phyloP scores from a whole-genome alignment of 2,113 vertebrate species.

The Camarhynchus parvulus region DNA sequence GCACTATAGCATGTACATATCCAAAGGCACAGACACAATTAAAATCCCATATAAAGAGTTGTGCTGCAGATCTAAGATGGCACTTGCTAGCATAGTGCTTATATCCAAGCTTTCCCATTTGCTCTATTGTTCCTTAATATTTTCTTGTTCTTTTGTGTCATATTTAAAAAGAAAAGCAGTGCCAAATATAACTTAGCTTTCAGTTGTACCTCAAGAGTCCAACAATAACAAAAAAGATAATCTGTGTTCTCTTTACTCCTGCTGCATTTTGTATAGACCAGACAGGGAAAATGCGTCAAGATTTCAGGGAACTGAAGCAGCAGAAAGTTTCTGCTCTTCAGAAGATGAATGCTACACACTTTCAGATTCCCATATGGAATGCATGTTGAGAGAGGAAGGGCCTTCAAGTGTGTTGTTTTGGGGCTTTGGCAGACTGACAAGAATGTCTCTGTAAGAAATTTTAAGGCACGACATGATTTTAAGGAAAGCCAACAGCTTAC shows the following conservation, averaged over 20 bases:
- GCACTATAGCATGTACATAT: neutral
- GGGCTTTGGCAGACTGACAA: constrained; percentile 14
- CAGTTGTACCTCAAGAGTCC: neutral
- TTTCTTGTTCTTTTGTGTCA: neutral
- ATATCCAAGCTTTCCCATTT: neutral
- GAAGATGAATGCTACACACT: neutral
- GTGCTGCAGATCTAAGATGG: neutral
- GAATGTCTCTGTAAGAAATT: neutral
- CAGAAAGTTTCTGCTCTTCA: neutral
- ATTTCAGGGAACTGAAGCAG: constrained; percentile 16
- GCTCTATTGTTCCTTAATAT: neutral
- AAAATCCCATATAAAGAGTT: neutral
- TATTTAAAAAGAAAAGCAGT: neutral
- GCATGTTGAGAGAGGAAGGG: neutral
- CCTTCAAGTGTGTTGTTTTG: neutral
- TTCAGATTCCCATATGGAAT: neutral
- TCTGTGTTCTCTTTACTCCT: neutral
- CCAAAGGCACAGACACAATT: neutral
- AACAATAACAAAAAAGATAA: neutral
- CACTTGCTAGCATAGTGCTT: neutral
- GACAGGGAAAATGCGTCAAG: neutral
- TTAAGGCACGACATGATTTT: neutral
- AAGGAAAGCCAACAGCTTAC: neutral
- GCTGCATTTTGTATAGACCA: neutral
- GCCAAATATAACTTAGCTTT: neutral